phyloP scores from a whole-genome alignment of 2,113 vertebrate species.

The Petroica traversi region DNA sequence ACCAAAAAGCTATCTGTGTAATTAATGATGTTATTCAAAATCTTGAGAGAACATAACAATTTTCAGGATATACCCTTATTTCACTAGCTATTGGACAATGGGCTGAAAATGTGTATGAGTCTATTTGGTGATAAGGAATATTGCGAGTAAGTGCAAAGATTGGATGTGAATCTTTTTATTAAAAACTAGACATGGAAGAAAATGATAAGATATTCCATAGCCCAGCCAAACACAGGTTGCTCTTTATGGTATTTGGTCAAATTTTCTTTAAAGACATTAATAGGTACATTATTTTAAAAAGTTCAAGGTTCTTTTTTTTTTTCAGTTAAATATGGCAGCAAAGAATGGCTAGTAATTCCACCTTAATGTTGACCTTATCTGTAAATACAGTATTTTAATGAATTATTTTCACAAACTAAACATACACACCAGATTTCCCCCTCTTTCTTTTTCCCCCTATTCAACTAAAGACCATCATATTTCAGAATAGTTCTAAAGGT shows the following conservation, averaged over 20 bases:
- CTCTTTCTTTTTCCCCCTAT: accelerated
- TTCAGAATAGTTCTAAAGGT: not conserved
- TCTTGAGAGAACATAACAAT: not conserved
- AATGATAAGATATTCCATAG: not conserved
- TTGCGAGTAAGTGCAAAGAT: not conserved
- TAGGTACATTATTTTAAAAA: not conserved
- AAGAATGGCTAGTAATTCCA: not conserved
- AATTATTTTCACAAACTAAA: not conserved
- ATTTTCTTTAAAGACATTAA: not conserved
- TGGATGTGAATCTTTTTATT: not conserved
- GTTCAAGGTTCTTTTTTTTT: not conserved
- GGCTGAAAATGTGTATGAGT: not conserved
- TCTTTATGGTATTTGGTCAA: not conserved
- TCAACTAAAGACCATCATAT: not conserved
- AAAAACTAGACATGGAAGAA: not conserved
- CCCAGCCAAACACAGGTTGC: not conserved
- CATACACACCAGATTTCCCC: not conserved
- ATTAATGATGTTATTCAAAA: not conserved
- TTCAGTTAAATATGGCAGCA: not conserved
- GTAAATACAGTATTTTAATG: not conserved
- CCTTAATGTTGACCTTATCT: not conserved
- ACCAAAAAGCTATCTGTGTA: not conserved
- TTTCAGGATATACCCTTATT: not conserved
- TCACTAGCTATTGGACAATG: not conserved
- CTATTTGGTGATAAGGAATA: not conserved